These are phyloP conservation scores for Colossoma macropomum DNA, from an alignment of 2,113 vertebrate genomes.

Conservation along the genomic window DNA sequence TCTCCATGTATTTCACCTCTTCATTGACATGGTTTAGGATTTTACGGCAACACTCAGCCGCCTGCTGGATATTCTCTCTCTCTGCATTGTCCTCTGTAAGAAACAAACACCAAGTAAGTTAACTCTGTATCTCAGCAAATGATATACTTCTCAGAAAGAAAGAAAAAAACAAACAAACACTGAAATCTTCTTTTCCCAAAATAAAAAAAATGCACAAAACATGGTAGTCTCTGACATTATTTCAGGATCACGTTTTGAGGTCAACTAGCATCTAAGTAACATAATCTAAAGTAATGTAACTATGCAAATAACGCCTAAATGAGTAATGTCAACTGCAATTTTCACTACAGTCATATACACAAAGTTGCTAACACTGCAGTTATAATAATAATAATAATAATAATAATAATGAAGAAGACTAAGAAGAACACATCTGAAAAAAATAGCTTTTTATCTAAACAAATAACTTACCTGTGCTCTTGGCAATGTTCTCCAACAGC, in stretches of 20 bases:
- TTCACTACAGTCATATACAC: no score
- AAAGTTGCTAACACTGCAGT: no score
- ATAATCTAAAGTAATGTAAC: no score
- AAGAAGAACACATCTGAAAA: background rate
- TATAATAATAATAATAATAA: background rate
- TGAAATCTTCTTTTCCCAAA: no score
- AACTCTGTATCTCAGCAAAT: background rate
- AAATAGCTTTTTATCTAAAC: no score
- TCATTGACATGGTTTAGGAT: conserved; percentile 92
- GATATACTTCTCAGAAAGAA: background rate
- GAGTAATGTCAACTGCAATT: no score
- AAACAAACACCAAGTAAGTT: conserved; percentile 29
- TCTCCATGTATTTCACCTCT: conserved; percentile 88
- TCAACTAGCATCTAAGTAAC: no score
- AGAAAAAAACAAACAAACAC: background rate
- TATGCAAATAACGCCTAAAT: no score
- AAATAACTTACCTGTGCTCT: conserved; percentile 74
- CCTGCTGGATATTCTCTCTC: conserved; percentile 71
- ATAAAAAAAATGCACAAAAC: no score
- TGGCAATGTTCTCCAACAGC: conserved; percentile 88
- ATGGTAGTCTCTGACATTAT: no score
- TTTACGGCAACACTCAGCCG: conserved; percentile 86
- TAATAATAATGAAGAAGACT: no score
- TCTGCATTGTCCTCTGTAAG: conserved; percentile 65
- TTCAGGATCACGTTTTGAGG: no score